These are phyloP conservation scores for Sander lucioperca DNA, from an alignment of 2,113 vertebrate species.

Conservation along the genomic window DNA sequence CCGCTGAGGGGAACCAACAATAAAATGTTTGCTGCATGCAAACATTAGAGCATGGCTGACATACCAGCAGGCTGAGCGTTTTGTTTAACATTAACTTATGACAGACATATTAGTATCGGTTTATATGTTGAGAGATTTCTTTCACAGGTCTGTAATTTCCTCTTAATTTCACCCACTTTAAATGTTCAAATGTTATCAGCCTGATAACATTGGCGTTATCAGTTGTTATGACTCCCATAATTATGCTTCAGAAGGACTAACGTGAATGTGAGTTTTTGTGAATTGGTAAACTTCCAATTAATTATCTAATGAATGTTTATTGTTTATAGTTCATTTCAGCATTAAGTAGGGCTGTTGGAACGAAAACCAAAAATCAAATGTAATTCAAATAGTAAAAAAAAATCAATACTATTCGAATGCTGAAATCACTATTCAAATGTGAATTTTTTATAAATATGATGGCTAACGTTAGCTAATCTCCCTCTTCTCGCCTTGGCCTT, in stretches of 20 bases:
- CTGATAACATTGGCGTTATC: background rate
- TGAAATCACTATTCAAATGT: too few species aligned
- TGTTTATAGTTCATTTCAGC: too few species aligned
- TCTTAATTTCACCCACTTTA: background rate
- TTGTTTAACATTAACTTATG: background rate
- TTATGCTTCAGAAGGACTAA: background rate
- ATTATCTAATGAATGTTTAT: background rate
- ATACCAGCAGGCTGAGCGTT: background rate
- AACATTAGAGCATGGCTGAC: constrained; percentile 16
- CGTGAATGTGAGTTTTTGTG: background rate
- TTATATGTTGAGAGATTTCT: background rate
- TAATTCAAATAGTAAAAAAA: too few species aligned
- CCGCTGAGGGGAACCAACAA: constrained; percentile 26
- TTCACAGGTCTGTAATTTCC: background rate
- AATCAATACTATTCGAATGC: too few species aligned
- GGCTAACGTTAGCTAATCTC: too few species aligned
- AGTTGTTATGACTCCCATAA: background rate
- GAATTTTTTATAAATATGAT: too few species aligned
- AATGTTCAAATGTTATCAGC: background rate
- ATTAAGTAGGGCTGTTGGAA: too few species aligned
- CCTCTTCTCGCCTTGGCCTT: too few species aligned
- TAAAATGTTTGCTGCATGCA: constrained; percentile 29
- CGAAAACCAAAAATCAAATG: too few species aligned
- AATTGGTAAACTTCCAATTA: background rate
- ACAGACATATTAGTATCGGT: background rate